These are phyloP conservation scores for Papilio helenus DNA, from an alignment of 1,140 invertebrate species.

Conservation along the genomic window DNA sequence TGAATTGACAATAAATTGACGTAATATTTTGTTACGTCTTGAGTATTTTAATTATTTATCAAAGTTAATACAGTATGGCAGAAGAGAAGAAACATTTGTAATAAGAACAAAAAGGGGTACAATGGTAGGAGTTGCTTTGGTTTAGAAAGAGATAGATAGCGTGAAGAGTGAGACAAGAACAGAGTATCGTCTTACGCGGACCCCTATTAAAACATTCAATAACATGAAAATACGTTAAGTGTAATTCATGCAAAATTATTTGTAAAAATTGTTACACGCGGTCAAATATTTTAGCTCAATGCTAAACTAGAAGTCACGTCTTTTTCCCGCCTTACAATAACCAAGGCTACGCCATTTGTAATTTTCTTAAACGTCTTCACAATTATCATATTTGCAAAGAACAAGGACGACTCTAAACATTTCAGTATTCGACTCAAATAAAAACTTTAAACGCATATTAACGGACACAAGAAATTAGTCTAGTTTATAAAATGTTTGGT, in stretches of 20 bases:
- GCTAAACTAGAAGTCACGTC: slow-evolving; percentile 21
- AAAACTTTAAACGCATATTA: background rate
- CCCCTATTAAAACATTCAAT: no score
- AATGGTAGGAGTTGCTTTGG: no score
- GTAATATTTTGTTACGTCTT: background rate
- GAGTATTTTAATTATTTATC: background rate
- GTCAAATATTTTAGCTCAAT: slow-evolving; percentile 22
- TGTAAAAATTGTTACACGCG: slow-evolving; percentile 1
- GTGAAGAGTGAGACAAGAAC: no score
- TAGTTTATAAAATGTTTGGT: background rate
- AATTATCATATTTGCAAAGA: background rate
- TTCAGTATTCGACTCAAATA: background rate
- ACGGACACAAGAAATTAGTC: background rate
- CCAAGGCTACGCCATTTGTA: background rate
- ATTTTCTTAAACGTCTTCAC: background rate
- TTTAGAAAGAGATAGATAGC: no score
- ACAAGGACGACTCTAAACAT: background rate
- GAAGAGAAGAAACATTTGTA: background rate
- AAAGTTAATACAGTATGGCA: background rate
- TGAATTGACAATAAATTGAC: background rate
- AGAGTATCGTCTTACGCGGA: no score
- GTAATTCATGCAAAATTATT: slow-evolving; percentile 16
- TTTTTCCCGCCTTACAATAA: background rate
- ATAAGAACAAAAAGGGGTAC: background rate
- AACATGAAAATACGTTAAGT: background rate